These are phyloP conservation scores for Hormaphis cornu DNA, from an alignment of 1,140 invertebrate species.

Conservation along the genomic window DNA sequence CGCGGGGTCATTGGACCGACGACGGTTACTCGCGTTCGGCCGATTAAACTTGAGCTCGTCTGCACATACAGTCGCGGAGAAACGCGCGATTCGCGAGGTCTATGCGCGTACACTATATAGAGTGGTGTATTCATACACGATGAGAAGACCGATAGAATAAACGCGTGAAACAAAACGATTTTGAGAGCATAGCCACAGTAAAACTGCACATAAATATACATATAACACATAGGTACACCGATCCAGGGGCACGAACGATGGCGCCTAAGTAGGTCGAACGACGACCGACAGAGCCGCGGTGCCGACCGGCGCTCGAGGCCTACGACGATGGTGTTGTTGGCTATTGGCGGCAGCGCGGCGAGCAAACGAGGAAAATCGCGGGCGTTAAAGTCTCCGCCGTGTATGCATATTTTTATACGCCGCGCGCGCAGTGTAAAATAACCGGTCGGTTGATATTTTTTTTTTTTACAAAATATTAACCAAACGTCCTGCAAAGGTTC, in stretches of 20 bases:
- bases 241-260: no score
- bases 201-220: not conserved
- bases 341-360: no score
- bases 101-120: no score
- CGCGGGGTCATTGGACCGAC: not conserved
- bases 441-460: not conserved
- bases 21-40: not conserved
- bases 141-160: not conserved
- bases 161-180: not conserved
- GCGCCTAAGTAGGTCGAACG: constrained; percentile 8
- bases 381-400: not conserved
- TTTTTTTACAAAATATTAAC: no score
- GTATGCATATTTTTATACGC: no score
- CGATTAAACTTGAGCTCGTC: not conserved
- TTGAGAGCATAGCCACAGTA: not conserved
- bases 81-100: no score
- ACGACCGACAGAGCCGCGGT: no score
- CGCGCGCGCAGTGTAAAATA: not conserved
- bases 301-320: no score
- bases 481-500: no score
- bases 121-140: not conserved
- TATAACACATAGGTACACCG: no score
- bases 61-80: not conserved
- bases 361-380: not conserved
- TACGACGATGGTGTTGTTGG: no score